Evolutionary conservation across 2,888 invertebrate species (phyloP).

Genomic region (Ormyrus rosae): DNA sequence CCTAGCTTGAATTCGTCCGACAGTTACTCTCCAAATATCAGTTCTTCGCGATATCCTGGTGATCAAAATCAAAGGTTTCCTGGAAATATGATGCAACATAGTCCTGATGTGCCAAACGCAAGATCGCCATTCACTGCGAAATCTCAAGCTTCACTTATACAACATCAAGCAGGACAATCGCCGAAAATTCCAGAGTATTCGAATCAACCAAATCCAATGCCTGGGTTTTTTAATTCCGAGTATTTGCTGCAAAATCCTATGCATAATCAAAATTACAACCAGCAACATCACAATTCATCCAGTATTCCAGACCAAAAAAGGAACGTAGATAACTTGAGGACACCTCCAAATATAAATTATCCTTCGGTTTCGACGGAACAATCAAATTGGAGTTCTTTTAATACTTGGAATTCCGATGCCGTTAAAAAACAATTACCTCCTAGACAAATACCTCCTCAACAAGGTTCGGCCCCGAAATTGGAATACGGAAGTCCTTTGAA

Average conservation of each 20-base stretch:
- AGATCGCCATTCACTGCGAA: constrained; percentile 52
- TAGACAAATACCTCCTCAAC: not conserved
- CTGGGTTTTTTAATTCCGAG: constrained; percentile 57
- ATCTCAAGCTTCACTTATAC: constrained; percentile 61
- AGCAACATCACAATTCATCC: constrained; percentile 16
- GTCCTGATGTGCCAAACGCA: constrained; percentile 61
- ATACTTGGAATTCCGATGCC: constrained; percentile 54
- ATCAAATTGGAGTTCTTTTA: constrained; percentile 56
- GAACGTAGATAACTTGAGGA: constrained; percentile 31
- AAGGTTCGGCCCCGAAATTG: constrained; percentile 24
- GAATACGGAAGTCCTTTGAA: constrained; percentile 42
- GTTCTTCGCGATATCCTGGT: constrained; percentile 35
- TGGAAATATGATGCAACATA: constrained; percentile 60
- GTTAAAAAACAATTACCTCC: constrained; percentile 45
- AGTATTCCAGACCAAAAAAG: constrained; percentile 31
- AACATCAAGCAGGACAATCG: constrained; percentile 56
- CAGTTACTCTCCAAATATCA: constrained; percentile 8
- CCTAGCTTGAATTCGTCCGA: constrained; percentile 41
- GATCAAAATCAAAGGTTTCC: constrained; percentile 62
- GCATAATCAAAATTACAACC: constrained; percentile 59
- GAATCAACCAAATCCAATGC: constrained; percentile 57
- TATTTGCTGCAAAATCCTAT: constrained; percentile 59
- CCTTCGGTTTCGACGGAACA: constrained; percentile 41
- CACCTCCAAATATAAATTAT: constrained; percentile 21
- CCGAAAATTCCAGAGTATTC: constrained; percentile 49